These are phyloP conservation scores for Serripes groenlandicus DNA, from an alignment of 2,888 invertebrate species.

Conservation along the genomic window DNA sequence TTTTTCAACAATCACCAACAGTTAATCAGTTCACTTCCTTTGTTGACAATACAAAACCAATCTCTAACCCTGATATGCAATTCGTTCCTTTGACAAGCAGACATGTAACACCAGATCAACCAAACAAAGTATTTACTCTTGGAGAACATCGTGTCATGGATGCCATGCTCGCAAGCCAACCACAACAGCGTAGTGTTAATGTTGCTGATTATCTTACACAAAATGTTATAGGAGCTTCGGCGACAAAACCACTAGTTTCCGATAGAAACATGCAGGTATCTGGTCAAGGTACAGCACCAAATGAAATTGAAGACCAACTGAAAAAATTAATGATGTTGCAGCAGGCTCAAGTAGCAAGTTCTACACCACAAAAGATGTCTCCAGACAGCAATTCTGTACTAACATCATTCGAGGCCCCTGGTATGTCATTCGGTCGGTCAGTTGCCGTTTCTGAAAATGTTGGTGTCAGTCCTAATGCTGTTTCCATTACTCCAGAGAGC, in stretches of 20 bases:
- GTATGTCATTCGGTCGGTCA: conserved; percentile 27
- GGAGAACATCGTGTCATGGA: conserved; percentile 14
- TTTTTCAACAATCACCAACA: background rate
- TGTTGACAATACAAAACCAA: background rate
- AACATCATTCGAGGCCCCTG: conserved; percentile 56
- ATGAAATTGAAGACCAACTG: conserved; percentile 1
- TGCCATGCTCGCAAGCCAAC: background rate
- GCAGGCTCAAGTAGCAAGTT: conserved; percentile 5
- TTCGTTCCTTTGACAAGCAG: background rate
- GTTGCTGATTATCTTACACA: conserved; percentile 42
- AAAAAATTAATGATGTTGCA: conserved; percentile 20
- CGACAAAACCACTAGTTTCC: conserved; percentile 28
- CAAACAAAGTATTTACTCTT: background rate
- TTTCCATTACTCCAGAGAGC: conserved; percentile 14
- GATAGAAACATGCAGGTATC: conserved; percentile 1
- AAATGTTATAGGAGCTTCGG: conserved; percentile 52
- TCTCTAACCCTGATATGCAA: background rate
- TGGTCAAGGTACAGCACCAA: background rate
- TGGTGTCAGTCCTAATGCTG: conserved; percentile 1
- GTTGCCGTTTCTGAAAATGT: conserved; percentile 7
- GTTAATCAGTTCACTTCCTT: background rate
- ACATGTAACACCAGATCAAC: background rate
- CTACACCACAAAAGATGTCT: background rate
- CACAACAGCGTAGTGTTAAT: background rate
- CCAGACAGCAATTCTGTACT: background rate